Evolutionary conservation across 2,797 vertebrate species (phyloP).

Genomic region (Galago senegalensis): DNA sequence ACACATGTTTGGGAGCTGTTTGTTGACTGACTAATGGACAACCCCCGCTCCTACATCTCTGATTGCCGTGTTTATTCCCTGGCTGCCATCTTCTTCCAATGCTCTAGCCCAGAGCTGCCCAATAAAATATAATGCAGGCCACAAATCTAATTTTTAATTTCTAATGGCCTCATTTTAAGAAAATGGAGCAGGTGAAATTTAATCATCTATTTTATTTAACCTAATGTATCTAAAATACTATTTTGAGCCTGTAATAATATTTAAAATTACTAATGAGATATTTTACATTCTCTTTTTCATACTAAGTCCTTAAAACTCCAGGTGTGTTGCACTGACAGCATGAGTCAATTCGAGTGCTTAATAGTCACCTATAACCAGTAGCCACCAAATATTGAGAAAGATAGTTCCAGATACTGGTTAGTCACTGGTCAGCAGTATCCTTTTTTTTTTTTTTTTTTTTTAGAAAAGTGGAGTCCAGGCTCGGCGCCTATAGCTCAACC

Average conservation of each 20-base stretch:
- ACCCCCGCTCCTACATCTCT: not conserved
- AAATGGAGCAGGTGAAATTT: not conserved
- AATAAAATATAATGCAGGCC: not conserved
- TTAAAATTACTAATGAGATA: not conserved
- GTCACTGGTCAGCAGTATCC: not conserved
- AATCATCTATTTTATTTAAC: not conserved
- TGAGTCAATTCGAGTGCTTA: not conserved
- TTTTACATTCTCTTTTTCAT: not conserved
- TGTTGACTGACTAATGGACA: not conserved
- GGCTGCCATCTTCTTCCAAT: not conserved
- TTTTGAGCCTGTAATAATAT: not conserved
- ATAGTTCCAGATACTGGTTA: too few relatives aligned
- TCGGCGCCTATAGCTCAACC: too few relatives aligned
- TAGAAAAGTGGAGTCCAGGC: not conserved
- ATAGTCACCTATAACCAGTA: fast-evolving
- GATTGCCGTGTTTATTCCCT: not conserved
- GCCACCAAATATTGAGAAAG: too few relatives aligned
- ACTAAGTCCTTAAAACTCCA: not conserved
- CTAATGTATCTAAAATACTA: not conserved
- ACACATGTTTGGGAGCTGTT: not conserved
- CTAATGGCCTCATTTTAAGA: not conserved
- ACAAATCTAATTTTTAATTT: not conserved
- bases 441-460: not conserved
- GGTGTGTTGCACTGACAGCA: fast-evolving
- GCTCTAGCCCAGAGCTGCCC: not conserved